Conservation (phyloP, 2,888 invertebrate genomes). For the Chymomyza caudatula region DNA sequence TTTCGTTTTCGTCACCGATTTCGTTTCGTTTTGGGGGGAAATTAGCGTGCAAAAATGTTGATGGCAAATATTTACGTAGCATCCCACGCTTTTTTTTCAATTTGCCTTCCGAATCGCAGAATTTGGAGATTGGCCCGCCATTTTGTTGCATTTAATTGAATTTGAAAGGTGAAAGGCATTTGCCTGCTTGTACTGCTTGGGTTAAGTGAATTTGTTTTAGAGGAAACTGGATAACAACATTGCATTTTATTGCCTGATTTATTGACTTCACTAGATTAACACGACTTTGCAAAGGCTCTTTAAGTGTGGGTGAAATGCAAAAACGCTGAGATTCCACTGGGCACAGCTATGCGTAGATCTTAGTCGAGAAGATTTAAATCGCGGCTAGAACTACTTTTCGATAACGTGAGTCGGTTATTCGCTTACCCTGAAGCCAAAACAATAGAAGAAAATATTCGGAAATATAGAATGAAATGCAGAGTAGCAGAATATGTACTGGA, state of each 20-base stretch:
- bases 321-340: not conserved
- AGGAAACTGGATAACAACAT: slow-evolving; percentile 54
- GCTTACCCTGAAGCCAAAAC: no score
- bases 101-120: slow-evolving; percentile 8
- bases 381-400: no score
- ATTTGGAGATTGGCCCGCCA: slow-evolving; percentile 63
- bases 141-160: slow-evolving; percentile 70
- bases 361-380: no score
- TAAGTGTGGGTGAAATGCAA: not conserved
- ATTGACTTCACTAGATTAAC: slow-evolving; percentile 24
- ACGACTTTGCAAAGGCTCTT: not conserved
- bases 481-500: no score
- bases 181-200: slow-evolving; percentile 8
- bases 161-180: slow-evolving; percentile 68
- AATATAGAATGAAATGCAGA: no score
- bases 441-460: no score
- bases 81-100: slow-evolving; percentile 64
- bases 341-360: not conserved
- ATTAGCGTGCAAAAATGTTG: slow-evolving; percentile 72
- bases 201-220: slow-evolving; percentile 4
- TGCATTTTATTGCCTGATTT: slow-evolving; percentile 63
- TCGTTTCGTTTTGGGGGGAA: slow-evolving; percentile 18
- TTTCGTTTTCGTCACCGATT: not conserved
- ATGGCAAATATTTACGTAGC: slow-evolving; percentile 64
- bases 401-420: no score